Base-by-base conservation (phyloP, 2,888 invertebrate genomes). In the Microplitis deprimator region DNA sequence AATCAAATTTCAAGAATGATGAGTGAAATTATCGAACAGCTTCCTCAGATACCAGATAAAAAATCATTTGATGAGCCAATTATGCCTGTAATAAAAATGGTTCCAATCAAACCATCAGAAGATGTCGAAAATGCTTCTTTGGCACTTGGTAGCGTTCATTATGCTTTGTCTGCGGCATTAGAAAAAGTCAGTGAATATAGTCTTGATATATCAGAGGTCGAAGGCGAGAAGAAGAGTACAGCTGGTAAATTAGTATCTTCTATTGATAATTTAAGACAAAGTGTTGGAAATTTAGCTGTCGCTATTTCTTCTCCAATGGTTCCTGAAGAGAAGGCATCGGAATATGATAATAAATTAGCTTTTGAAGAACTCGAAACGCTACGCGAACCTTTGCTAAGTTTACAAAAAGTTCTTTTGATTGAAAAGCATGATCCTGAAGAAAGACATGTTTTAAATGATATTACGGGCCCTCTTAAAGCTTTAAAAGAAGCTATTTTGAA, bases 371-470 rank as follows among this genome's bases (percentile, higher is more conserved):
- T 89, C 6, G 78, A 74, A 3, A 81, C 78, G 7, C 75, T 89
- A n/a, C 85, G 85, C 70, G 81, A 83, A 20, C 84, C 86, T 0
- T 67, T 89, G 10, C 68, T 87, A 60, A 83, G 83, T 75, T 50
- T 89, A 6, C 86, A 88, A 75, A 85, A 84, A 71, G 79, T 83
- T 7, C 75, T 89, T 5, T 62, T 87, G 29, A 87, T 83, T 10
- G 83, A 86, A 73, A 76, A 83, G 41, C 84, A 85, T 69, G 79
- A 81, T 1, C 75, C 82, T 1, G 83, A 83, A 40, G 87, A 88
- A 73, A 81, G 83, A 41, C 76, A 80, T 68, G 71, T 89, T 40
- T 60, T 89, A 41, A 80, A 83, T 8, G 83, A 86, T n/a, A 74
- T 89, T 39, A 71, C 84, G 2, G 73, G 75, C 17, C 87, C 89